Base-by-base conservation (phyloP, 2,888 invertebrate species). In the Acleris laterana region DNA sequence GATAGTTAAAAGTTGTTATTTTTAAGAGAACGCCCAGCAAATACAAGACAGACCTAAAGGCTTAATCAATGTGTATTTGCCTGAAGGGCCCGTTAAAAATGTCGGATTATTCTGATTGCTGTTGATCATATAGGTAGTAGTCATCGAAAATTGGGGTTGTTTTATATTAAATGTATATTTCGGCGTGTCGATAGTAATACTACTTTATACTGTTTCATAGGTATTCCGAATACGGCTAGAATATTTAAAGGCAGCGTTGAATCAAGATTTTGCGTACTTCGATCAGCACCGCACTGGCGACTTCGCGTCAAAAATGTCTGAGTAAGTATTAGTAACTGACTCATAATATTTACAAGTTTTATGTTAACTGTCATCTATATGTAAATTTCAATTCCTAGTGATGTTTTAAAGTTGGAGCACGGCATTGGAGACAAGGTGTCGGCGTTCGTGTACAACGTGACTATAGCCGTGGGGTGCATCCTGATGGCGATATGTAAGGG, bases 361-460 rank as follows among this genome's bases (percentile, higher is more conserved):
- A 20, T 9, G 11, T 19, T 49, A 32, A 22, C 5, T 20, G 11
- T 42, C 22, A 20, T 49, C 5, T 19, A 49, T n/a, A 46, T 6
- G 17, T 7, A 3, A 49, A 20, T n/a, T 16, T 44, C 5, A 57
- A 46, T 25, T 77, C 75, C 20, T 77, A 96, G 96, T 75, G 96
- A 96, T 84, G 87, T 96, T 4, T 91, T 94, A 16, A 96, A 96
- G 84, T 89, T 97, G 71, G 96, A 96, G 83, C 96, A 96, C 73
- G 97, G 97, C 1, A 94, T 97, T 28, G 97, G 96, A 0, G 97
- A 97, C 78, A 97, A 97, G 82, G 93, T 96, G 46, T 94, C 95
- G 0, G 94, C 95, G 73, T 95, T 96, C 71, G 80, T 95, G 5
- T 95, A 95, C 78, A 95, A 95, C 78, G 83, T 95, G 69, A 89